Evolutionary conservation across 2,797 vertebrate species (phyloP), one percentile per base, ranked within the genome.

Genomic region (Craterocephalus amniculus): DNA sequence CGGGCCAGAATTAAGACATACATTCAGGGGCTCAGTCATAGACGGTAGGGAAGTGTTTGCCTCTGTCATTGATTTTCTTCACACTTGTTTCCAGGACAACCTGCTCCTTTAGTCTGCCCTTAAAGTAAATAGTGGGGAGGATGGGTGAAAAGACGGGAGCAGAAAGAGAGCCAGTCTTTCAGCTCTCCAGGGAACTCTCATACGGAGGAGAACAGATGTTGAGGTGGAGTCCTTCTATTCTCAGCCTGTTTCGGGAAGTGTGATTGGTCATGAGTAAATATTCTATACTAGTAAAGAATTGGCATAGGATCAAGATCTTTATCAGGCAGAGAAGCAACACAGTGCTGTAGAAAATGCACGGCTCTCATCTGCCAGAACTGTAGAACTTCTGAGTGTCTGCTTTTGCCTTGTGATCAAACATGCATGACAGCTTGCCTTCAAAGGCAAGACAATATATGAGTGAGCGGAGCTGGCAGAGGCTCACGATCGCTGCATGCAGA

Each of bases 321-420:
- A 76, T 58, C 29, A 72, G 73, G 76, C 59, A 70, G 66, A 77
- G 63, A 75, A 74, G 51, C 68, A 84, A 84, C 78, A 77, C 78
- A 40, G 54, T 76, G 66, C 83, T 74, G 56, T 31, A 81, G 79
- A 87, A 86, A 81, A 77, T 68, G 72, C 64, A 58, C 4, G 68
- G 29, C 55, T 70, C 59, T 60, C 31, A 35, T 81, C 80, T 86
- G 81, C 81, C 77, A 85, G 83, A 78, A 75, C 20, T 72, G 59
- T 62, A 70, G 51, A 71, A 76, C 79, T 86, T 90, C 79, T 84
- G 80, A 83, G 78, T 80, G 80, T 77, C 71, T 89, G 73, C 83
- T 83, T 87, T 79, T 67, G 65, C 82, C 79, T 92, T 92, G 74
- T 87, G 91, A 94, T 94, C 87, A 93, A 94, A 92, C 89, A 92